Evolutionary conservation across 2,113 vertebrate species (phyloP), one percentile per base, ranked within the genome.

Genomic region (Brienomyrus brachyistius): DNA sequence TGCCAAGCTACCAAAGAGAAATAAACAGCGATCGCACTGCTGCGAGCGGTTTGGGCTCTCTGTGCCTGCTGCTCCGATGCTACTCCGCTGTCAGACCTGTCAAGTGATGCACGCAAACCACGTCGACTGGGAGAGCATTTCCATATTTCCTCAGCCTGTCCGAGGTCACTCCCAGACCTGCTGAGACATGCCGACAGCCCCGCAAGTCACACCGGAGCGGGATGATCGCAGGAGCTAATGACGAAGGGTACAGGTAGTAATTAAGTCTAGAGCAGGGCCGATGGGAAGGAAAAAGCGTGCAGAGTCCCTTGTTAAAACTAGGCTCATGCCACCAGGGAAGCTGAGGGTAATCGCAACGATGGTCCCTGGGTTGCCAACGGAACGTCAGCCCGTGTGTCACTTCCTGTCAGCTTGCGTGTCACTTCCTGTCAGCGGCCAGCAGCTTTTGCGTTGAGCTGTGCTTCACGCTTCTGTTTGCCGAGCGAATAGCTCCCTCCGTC

Each of bases 341-440:
- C 48, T 80, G 83, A 27, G 83, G 45, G 48, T 48, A 5, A 54
- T 66, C n/a, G 31, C 2, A 43, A 74, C 88, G 52, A 89, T 91
- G 89, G 89, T 86, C 91, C 92, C 93, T 80, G 91, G 91, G 74
- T 87, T 90, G 91, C 88, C 87, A 88, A 90, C 89, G 88, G 90
- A 89, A 91, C 88, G 82, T 62, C 56, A 62, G 56, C 56, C 8
- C 23, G 23, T 9, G 7, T 62, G 56, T 62, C 56, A 62, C 56
- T 62, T 62, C 56, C 56, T 62, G 56, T 62, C 83, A 66, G 90
- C 90, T 43, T 89, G 91, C 89, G 91, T 92, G 93, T 93, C 91
- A 91, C 90, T 91, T 91, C 90, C 89, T 91, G 91, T 88, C 91
- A 86, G 45, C 88, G 89, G 17, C 89, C 90, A 87, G 90, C 35